A percentile compares a stretch with the other conserved stretches of the same genome.
phyloP scores from a whole-genome alignment of 2,113 vertebrate genomes.

The Procavia capensis region DNA sequence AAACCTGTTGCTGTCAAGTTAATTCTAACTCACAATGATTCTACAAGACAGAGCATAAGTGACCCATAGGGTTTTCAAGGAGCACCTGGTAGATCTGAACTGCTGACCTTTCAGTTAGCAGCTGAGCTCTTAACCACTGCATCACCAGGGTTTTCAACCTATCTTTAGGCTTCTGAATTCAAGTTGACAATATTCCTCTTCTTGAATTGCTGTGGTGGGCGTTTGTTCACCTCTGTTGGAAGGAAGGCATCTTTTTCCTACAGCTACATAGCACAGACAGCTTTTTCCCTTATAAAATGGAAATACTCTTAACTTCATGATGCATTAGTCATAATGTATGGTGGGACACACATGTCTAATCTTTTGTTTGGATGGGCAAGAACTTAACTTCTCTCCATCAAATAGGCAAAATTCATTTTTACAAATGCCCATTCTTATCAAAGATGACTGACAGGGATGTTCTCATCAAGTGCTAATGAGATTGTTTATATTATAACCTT shows the following conservation, averaged over 20 bases:
- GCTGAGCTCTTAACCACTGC: too few relatives aligned
- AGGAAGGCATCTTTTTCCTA: neutral
- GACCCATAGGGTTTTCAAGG: too few relatives aligned
- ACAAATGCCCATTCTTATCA: neutral
- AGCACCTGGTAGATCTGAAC: too few relatives aligned
- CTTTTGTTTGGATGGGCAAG: constrained; percentile 36
- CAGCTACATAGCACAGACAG: neutral
- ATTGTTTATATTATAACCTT: constrained; percentile 32
- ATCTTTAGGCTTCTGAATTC: neutral
- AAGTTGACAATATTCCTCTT: neutral
- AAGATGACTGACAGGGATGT: neutral
- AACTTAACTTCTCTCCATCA: neutral
- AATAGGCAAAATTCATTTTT: neutral
- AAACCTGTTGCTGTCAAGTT: neutral
- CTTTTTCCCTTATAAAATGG: neutral
- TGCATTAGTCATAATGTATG: neutral
- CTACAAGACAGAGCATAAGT: too few relatives aligned
- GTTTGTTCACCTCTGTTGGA: neutral
- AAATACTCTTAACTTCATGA: neutral
- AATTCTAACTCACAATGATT: too few relatives aligned
- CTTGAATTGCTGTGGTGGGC: neutral
- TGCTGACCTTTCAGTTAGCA: too few relatives aligned
- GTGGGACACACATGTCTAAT: neutral
- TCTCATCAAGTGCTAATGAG: constrained; percentile 1
- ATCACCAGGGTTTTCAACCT: neutral